These are phyloP conservation scores for Pygocentrus nattereri DNA, from an alignment of 2,797 vertebrate genomes.

Conservation along the genomic window DNA sequence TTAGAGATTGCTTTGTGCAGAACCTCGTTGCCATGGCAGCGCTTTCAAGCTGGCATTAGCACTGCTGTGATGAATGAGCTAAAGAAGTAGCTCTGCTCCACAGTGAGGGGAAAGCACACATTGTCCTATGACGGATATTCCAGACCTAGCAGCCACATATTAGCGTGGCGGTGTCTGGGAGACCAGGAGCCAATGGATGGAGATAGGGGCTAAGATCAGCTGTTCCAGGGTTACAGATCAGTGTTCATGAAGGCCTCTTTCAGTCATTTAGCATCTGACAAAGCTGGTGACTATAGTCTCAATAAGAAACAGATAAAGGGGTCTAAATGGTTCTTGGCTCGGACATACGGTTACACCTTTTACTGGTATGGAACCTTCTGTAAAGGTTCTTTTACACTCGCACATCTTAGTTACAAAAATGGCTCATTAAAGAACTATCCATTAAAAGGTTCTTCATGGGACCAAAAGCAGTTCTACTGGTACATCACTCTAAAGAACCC, in stretches of 20 bases:
- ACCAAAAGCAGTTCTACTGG: too few species aligned
- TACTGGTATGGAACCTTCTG: too few species aligned
- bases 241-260: slow-evolving; percentile 35
- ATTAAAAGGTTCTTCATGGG: too few species aligned
- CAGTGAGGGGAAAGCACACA: slow-evolving; percentile 51
- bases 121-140: slow-evolving; percentile 54
- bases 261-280: not conserved
- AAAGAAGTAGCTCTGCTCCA: slow-evolving; percentile 38
- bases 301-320: too few species aligned
- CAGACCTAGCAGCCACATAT: slow-evolving; percentile 46
- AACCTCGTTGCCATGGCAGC: slow-evolving; percentile 60
- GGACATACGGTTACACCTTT: not conserved
- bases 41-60: slow-evolving; percentile 52
- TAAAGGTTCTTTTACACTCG: too few species aligned
- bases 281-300: too few species aligned
- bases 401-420: too few species aligned
- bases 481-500: too few species aligned
- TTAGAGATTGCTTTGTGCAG: slow-evolving; percentile 49
- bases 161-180: slow-evolving; percentile 52
- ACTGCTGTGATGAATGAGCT: slow-evolving; percentile 58
- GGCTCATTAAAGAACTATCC: too few species aligned
- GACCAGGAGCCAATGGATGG: slow-evolving; percentile 27
- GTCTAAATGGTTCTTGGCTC: slow-evolving; percentile 12
- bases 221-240: slow-evolving; percentile 44
- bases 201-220: slow-evolving; percentile 47